Base-by-base conservation (phyloP, 2,797 vertebrate genomes). In the Arvicola amphibius region DNA sequence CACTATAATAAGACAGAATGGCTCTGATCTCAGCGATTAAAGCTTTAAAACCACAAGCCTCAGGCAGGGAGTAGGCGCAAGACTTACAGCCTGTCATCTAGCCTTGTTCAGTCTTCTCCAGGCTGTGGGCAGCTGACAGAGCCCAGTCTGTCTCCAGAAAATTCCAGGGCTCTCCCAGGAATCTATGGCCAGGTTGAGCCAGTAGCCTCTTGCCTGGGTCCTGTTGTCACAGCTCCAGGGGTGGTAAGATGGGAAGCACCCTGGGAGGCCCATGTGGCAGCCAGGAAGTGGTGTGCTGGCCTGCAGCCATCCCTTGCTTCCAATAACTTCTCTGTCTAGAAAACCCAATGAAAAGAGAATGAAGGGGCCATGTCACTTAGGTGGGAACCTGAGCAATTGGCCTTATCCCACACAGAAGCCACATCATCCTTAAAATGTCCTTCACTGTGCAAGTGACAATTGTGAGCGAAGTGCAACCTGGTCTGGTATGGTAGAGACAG, bases 1-100 rank as follows among this genome's bases (percentile, higher is more conserved):
- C 98, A 96, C 97, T 95, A 95, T 98, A 97, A 98, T 98, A 98
- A 98, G 98, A 98, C 94, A 98, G 98, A 97, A 98, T 12, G 94
- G 97, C 97, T 98, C 97, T 98, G 98, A 99, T 98, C 98, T 98
- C 97, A 98, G 97, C 93, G 80, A 98, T 98, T 98, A 98, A 98
- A 98, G 98, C 97, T 98, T 98, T 97, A 94, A 98, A 98, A 98
- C 98, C 98, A 78, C 98, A 97, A 97, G 97, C 98, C 97, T 97
- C 95, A 93, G 98, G 96, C 98, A 98, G 94, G 96, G 97, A 59
- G 96, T 83, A 97, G 92, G 94, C 96, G 97, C 97, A 95, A 95
- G 97, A 96, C 97, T 96, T 97, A 96, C 94, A 97, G 97, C 96
- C 96, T 98, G 98, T 98, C 98, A 80, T 92, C 92, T 90, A 95